Conservation (phyloP, 2,888 invertebrate genomes). For the Dryococelus australis region DNA sequence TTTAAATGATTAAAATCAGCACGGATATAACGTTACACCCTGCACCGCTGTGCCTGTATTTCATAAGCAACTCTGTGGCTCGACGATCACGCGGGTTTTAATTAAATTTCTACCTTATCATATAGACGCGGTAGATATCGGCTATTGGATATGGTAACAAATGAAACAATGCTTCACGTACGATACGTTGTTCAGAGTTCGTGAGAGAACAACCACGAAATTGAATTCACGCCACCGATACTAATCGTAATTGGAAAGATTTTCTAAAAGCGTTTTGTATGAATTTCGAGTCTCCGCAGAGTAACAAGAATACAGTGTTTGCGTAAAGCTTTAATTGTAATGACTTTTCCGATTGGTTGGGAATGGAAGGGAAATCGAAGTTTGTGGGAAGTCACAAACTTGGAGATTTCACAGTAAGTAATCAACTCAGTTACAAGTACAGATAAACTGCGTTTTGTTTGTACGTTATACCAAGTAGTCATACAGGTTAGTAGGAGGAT, state of each 20-base stretch:
- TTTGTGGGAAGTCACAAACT: no score
- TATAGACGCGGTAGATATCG: neutral
- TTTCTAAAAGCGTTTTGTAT: neutral
- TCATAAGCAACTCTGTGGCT: neutral
- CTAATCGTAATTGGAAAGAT: neutral
- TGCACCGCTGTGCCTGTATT: no score
- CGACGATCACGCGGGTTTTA: neutral
- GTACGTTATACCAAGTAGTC: no score
- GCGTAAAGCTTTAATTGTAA: neutral
- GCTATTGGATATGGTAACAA: neutral
- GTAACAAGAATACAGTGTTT: neutral
- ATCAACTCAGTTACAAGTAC: no score
- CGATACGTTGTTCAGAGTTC: neutral
- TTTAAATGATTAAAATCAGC: no score
- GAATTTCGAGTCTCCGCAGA: neutral
- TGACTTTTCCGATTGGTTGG: no score
- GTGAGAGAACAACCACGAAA: neutral
- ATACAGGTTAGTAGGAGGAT: no score
- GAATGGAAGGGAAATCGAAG: no score
- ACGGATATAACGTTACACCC: no score
- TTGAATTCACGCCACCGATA: neutral
- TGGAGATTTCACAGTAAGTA: no score
- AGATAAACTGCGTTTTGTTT: no score
- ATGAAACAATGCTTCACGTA: neutral
- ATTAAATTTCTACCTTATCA: neutral